Base-by-base conservation (phyloP, 1,140 invertebrate species). In the Papilio aristodemus region DNA sequence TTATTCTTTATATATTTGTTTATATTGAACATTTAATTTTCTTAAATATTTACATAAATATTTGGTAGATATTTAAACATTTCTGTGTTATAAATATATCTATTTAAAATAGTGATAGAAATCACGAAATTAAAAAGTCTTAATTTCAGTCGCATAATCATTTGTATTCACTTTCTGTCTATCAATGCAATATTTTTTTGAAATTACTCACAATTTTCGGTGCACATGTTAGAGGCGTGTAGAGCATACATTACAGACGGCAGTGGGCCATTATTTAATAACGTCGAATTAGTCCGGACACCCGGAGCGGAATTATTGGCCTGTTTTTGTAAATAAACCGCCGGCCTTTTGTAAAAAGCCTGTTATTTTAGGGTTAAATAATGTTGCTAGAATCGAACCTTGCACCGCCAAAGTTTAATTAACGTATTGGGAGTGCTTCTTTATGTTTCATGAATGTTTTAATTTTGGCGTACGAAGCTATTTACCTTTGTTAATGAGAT, bases 291-390 rank as follows among this genome's bases (percentile, higher is more conserved):
- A 76, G 81, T 32, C 46, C 66, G 73, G 76, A 85, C 87, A 86
- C 84, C 84, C 75, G 73, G 73, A 60, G 72, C 70, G 62, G 81
- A 82, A 86, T 89, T 87, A 87, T 77, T 81, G 85, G 72, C 71
- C 80, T 78, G 80, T 87, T 87, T 84, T 85, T 87, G 84, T 87
- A 87, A 89, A 89, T 85, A 86, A 85, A 85, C 83, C 84, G 84
- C 72, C 79, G 78, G 71, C 68, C 72, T 71, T 70, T 76, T 74
- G 70, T 10, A 50, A 66, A 69, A 71, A 58, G 60, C 63, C 62
- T 73, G 69, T 77, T 79, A 74, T 72, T 72, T 72, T 64, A 50
- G 57, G 57, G 57, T 19, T 62, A 67, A 75, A 68, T 70, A 62
- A 71, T 62, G 69, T 68, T 70, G 69, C 59, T 37, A 37, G 37